These are phyloP conservation scores for Illadopsis cleaveri DNA, from an alignment of 2,113 vertebrate species.

Conservation along the genomic window DNA sequence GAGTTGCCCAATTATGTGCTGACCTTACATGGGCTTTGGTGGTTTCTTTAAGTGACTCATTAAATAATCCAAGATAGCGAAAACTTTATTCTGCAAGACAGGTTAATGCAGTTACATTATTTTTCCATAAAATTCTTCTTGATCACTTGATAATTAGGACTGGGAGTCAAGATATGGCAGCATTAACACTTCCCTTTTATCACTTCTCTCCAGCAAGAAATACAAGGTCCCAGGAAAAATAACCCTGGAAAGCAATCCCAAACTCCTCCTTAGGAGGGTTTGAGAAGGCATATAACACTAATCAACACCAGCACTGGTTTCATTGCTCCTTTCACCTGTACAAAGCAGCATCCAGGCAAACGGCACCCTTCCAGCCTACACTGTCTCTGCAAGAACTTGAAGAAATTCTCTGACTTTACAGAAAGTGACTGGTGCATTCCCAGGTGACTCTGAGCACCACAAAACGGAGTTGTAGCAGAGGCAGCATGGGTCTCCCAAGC, in stretches of 20 bases:
- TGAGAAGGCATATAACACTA: not conserved
- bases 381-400: not conserved
- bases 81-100: not conserved
- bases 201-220: not conserved
- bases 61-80: not conserved
- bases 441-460: not conserved
- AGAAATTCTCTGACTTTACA: not conserved
- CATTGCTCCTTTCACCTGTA: not conserved
- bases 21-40: not conserved
- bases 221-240: not conserved
- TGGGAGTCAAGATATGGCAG: not conserved
- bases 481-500: not conserved
- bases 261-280: not conserved
- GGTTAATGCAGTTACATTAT: not conserved
- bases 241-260: not conserved
- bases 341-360: not conserved
- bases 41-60: not conserved
- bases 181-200: not conserved
- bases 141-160: not conserved
- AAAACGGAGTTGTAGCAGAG: not conserved
- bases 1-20: not conserved
- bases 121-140: not conserved
- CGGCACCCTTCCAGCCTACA: not conserved
- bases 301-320: not conserved
- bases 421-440: accelerated